A percentile compares a stretch with the other conserved stretches of the same genome.
These are phyloP conservation scores for Volucella inflata DNA, from an alignment of 2,888 invertebrate species.

Conservation along the genomic window DNA sequence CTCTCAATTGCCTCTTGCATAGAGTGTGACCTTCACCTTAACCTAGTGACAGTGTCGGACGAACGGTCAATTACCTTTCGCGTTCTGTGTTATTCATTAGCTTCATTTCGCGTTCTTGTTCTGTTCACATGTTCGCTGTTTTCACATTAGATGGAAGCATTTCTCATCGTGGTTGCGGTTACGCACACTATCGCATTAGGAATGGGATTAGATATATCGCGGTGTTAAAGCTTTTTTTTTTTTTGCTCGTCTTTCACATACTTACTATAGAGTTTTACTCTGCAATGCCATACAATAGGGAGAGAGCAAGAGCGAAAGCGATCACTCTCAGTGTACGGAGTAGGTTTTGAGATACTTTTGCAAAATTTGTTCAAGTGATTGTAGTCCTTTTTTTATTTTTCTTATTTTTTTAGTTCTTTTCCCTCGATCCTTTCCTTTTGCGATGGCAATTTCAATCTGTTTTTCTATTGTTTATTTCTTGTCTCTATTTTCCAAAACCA, in stretches of 20 bases:
- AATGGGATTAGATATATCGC: slow-evolving; percentile 59
- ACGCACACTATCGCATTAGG: slow-evolving; percentile 46
- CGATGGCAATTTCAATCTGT: slow-evolving; percentile 57
- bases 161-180: slow-evolving; percentile 21
- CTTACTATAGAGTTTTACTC: slow-evolving; percentile 13
- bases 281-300: slow-evolving; percentile 8
- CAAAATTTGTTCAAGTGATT: slow-evolving; percentile 4
- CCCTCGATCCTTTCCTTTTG: slow-evolving; percentile 31
- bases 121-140: background rate
- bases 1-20: slow-evolving; percentile 57
- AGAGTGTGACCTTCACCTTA: slow-evolving; percentile 84
- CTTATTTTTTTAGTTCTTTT: slow-evolving; percentile 21
- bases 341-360: slow-evolving; percentile 55
- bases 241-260: background rate
- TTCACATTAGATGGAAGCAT: slow-evolving; percentile 48
- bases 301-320: slow-evolving; percentile 44
- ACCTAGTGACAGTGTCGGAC: slow-evolving; percentile 84
- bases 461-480: slow-evolving; percentile 70
- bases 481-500: slow-evolving; percentile 60
- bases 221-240: slow-evolving; percentile 34
- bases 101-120: slow-evolving; percentile 34
- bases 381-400: slow-evolving; percentile 17
- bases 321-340: slow-evolving; percentile 31
- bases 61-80: slow-evolving; percentile 83
- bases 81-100: slow-evolving; percentile 60